phyloP scores from a whole-genome alignment of 1,140 invertebrate genomes.

The Bicyclus anynana region DNA sequence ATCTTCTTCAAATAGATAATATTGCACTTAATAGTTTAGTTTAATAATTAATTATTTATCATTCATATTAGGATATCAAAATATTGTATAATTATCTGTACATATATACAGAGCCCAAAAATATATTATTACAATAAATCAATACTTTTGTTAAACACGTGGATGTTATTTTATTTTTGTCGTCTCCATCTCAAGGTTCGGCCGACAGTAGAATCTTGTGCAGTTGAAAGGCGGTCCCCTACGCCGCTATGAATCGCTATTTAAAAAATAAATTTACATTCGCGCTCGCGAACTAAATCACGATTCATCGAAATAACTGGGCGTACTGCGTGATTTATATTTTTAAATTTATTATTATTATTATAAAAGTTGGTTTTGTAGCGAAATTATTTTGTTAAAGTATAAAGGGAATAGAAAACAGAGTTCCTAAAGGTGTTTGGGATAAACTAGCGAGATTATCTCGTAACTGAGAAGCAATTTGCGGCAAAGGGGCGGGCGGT shows the following conservation, averaged over 20 bases:
- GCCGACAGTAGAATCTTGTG: conserved; percentile 1
- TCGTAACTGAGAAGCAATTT: conserved; percentile 45
- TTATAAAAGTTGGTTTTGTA: no score
- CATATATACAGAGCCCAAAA: background rate
- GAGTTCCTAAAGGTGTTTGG: background rate
- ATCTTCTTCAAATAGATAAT: no score
- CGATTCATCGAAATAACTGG: background rate
- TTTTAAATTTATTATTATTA: background rate
- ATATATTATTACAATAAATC: background rate
- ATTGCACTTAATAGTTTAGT: no score
- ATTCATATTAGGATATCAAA: no score
- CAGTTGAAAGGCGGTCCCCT: conserved; percentile 13
- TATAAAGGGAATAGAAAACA: background rate
- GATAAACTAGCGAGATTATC: conserved; percentile 31
- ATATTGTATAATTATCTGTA: no score
- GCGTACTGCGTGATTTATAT: no score
- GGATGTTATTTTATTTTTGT: conserved; percentile 4
- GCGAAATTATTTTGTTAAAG: background rate
- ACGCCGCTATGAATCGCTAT: conserved; percentile 11
- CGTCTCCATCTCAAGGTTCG: conserved; percentile 6
- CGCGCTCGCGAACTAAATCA: conserved; percentile 5
- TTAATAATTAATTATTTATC: no score
- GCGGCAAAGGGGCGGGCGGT: conserved; percentile 47
- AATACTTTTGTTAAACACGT: background rate
- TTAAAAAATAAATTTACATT: background rate